Evolutionary conservation across 2,888 invertebrate genomes (phyloP).

Genomic region (Coleophora deauratella): DNA sequence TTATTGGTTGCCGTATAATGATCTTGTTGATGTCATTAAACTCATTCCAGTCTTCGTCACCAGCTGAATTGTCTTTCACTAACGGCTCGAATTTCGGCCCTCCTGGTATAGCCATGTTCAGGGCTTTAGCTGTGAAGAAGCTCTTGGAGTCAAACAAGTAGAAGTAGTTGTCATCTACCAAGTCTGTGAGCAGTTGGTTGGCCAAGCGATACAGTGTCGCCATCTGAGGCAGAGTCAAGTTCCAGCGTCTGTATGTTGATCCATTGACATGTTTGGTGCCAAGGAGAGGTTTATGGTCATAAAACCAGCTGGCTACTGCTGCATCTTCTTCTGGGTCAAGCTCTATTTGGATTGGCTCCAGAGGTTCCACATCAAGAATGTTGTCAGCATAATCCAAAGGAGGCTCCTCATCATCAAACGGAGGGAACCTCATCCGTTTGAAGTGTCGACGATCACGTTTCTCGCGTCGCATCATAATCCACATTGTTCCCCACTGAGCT

Average conservation of each 20-base stretch:
- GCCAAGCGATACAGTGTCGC: conserved; percentile 98
- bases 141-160: conserved; percentile 99
- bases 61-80: conserved; percentile 97
- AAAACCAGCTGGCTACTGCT: conserved; percentile 96
- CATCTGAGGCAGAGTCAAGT: conserved; percentile 96
- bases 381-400: conserved; percentile 99
- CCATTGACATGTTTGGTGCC: conserved; percentile 97
- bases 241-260: conserved; percentile 97
- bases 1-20: conserved; percentile 97
- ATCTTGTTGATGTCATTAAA: conserved; percentile 99
- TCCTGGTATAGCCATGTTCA: conserved; percentile 99
- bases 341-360: conserved; percentile 99
- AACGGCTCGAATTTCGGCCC: conserved; percentile 99
- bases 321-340: conserved; percentile 95
- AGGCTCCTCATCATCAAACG: conserved; percentile 99
- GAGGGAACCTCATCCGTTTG: conserved; percentile 99
- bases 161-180: conserved; percentile 99
- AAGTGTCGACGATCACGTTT: conserved; percentile 99
- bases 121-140: conserved; percentile 99
- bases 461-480: conserved; percentile 99
- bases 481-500: conserved; percentile 99
- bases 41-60: conserved; percentile 99
- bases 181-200: conserved; percentile 97
- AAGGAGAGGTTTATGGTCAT: conserved; percentile 96
- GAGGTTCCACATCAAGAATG: conserved; percentile 97